Conservation (phyloP, 1,140 invertebrate species). For the Zaprionus africanus region DNA sequence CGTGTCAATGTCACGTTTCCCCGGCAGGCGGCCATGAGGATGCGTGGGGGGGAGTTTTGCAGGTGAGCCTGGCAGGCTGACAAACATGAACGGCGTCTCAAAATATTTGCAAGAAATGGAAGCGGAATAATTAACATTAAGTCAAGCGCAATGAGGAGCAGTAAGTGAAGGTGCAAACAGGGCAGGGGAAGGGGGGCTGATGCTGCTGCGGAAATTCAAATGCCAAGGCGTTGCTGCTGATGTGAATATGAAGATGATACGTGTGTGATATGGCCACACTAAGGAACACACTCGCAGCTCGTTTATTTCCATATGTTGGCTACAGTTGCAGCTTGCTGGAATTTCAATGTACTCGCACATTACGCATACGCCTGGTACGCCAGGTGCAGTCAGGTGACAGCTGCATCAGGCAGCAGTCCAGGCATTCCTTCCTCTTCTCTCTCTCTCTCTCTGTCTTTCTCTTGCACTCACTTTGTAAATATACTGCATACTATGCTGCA, state of each 20-base stretch:
- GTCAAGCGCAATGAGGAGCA: conserved; percentile 4
- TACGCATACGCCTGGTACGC: conserved; percentile 34
- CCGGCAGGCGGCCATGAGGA: conserved; percentile 15
- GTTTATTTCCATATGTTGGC: conserved; percentile 30
- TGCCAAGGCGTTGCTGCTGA: conserved; percentile 63
- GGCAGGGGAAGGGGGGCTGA: background rate
- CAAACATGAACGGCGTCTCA: conserved; percentile 29
- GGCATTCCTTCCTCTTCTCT: background rate
- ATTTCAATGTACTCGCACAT: conserved; percentile 55
- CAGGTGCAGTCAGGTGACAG: conserved; percentile 52
- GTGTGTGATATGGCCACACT: conserved; percentile 46
- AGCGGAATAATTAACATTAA: conserved; percentile 68
- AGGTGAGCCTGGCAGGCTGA: background rate
- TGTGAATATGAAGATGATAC: conserved; percentile 63
- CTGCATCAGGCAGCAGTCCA: conserved; percentile 23
- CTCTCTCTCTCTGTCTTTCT: background rate
- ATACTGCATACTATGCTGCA: background rate
- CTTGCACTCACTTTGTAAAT: background rate
- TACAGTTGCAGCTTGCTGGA: conserved; percentile 27
- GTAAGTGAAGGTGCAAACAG: background rate
- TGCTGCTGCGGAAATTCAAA: conserved; percentile 70
- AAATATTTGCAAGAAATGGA: conserved; percentile 73
- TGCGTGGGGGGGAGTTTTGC: background rate
- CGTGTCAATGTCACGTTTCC: conserved; percentile 66
- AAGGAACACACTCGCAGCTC: background rate